These are phyloP conservation scores for Craniophora ligustri DNA, from an alignment of 2,888 invertebrate species.

Conservation along the genomic window DNA sequence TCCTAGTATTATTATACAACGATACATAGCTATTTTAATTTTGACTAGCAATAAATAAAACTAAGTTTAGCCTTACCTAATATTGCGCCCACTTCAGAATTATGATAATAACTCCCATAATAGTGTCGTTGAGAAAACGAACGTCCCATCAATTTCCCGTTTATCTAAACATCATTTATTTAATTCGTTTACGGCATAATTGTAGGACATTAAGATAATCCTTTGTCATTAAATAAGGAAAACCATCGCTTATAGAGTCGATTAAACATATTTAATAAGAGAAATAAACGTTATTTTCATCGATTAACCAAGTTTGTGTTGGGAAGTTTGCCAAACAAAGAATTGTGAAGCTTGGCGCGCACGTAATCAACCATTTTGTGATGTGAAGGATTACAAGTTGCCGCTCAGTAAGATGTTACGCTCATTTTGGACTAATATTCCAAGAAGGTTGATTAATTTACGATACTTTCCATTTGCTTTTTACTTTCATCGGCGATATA, in stretches of 20 bases:
- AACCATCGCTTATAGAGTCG: slow-evolving; percentile 40
- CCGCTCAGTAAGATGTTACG: slow-evolving; percentile 42
- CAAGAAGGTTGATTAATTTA: slow-evolving; percentile 44
- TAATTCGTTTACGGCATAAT: slow-evolving; percentile 42
- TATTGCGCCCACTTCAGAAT: slow-evolving; percentile 24
- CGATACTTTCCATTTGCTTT: slow-evolving; percentile 31
- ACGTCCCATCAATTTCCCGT: slow-evolving; percentile 28
- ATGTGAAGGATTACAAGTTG: slow-evolving; percentile 62
- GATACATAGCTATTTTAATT: slow-evolving; percentile 9
- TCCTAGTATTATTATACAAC: slow-evolving; percentile 17
- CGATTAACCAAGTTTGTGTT: slow-evolving; percentile 48
- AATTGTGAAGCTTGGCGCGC: slow-evolving; percentile 50
- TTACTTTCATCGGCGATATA: slow-evolving; percentile 27
- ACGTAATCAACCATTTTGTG: slow-evolving; percentile 61
- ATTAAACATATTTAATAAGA: slow-evolving; percentile 52
- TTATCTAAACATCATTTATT: slow-evolving; percentile 33
- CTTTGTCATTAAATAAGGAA: slow-evolving; percentile 38
- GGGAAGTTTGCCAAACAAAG: slow-evolving; percentile 61
- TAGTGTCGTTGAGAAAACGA: slow-evolving; percentile 32
- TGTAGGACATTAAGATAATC: slow-evolving; percentile 43
- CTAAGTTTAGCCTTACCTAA: slow-evolving; percentile 11
- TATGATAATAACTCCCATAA: slow-evolving; percentile 34
- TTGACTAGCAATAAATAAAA: slow-evolving; percentile 16
- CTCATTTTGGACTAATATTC: slow-evolving; percentile 46
- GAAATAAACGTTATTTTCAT: slow-evolving; percentile 52